Evolutionary conservation across 2,113 vertebrate species (phyloP), one percentile per base, ranked within the genome.

Genomic region (Hyperoodon ampullatus): DNA sequence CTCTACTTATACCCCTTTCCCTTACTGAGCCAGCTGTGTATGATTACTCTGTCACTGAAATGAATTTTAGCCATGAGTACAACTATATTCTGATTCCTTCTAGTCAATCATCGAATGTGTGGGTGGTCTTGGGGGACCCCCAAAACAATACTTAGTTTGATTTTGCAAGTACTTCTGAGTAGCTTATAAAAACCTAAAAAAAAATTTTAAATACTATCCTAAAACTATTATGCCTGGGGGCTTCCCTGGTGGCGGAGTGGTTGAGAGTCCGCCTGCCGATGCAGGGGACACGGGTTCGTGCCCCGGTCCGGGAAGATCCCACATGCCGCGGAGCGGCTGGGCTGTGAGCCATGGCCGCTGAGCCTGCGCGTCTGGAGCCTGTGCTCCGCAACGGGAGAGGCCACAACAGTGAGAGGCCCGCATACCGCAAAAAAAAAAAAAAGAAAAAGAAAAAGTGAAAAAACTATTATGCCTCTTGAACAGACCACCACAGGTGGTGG

Each of bases 11-110:
- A 53, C 50, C 35, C 65, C 88, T 28, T 83, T 23, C 39, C 13
- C 55, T 94, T 68, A 70, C 83, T 82, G 50, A 71, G 16, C 44
- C 39, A 42, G 44, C 16, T 88, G 50, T 24, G 11, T n/a, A 66
- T 60, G 44, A 44, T 55, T 16, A 70, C 26, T 33, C 28, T 21
- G 14, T 63, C 63, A 88, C 65, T 18, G 44, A 60, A 68, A 80
- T 85, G 83, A 70, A 88, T 88, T 85, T 80, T 58, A 88, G 58
- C 75, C 24, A 9, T 81, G 66, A 90, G 28, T 60, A 77, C 47
- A 87, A 87, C 66, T 68, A 50, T 13, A 88, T 68, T 95, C 96
- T 87, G 47, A 72, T 50, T 88, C 13, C 89, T 89, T 77, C 47
- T 47, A 75, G 42, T 68, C 28, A 86, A 66, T 65, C 42, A 71